Evolutionary conservation across 2,888 invertebrate species (phyloP), one percentile per base, ranked within the genome.

Genomic region (Amphipoea lucens): DNA sequence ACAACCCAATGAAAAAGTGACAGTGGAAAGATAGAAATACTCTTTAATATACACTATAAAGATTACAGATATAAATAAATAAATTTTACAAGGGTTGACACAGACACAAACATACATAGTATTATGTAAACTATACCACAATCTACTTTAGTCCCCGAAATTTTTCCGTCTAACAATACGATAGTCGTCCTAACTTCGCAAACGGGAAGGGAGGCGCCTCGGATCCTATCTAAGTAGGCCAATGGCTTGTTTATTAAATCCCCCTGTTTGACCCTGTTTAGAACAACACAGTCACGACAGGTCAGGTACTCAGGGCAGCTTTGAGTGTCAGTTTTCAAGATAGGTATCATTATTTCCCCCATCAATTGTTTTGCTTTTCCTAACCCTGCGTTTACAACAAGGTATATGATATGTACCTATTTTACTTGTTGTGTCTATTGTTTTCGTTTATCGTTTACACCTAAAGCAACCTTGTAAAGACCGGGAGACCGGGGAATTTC

Each of bases 161-260:
- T 48, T 65, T 72, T 76, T 77, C 76, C 66, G 67, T 77, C 45
- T 76, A 79, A 76, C 82, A 75, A 82, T 82, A 63, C 76, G 74
- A 81, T 69, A 73, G 84, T 84, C 76, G 79, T 84, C 80, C 81
- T 82, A 84, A 83, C 87, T 78, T 83, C 84, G 82, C 78, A 72
- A 87, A 88, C 85, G 87, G 89, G 84, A 88, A 87, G 83, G 79
- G 80, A 79, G 93, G 92, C 93, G 93, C 92, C 94, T 82, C 73
- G 78, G 79, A 87, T 91, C 89, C 92, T 92, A 88, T 88, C 90
- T 89, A 94, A 92, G 86, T 94, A 88, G 95, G 94, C 92, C 93
- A 92, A 90, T 87, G 76, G 82, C 87, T 88, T 90, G 90, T 92
- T 92, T 92, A 93, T 92, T 91, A 92, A 92, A 88, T 86, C 88